Conservation (phyloP, 2,797 vertebrate genomes). For the Xyrichtys novacula region DNA sequence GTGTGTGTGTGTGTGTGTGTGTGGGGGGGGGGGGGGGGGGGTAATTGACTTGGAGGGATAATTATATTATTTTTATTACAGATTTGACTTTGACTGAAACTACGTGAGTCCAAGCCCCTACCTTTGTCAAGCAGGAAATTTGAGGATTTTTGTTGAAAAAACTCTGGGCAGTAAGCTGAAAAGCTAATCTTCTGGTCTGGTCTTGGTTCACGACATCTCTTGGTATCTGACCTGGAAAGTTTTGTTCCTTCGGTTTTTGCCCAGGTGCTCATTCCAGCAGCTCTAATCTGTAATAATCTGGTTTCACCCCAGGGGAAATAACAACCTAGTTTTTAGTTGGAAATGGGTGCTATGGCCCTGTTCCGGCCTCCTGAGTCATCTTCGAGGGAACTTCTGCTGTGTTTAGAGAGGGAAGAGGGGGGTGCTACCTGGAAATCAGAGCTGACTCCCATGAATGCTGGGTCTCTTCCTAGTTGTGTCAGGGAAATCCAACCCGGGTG, state of each 20-base stretch:
- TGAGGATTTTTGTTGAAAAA: too few relatives aligned
- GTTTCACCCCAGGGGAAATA: neutral
- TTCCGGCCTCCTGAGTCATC: slow-evolving; percentile 5
- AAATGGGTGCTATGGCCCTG: neutral
- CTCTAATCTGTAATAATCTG: neutral
- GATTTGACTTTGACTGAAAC: neutral
- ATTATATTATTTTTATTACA: too few relatives aligned
- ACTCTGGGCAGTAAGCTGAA: neutral
- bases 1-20: too few relatives aligned
- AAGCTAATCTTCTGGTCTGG: neutral
- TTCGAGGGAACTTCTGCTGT: neutral
- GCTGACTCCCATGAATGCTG: slow-evolving; percentile 27
- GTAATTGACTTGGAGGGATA: neutral
- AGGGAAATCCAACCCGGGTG: slow-evolving; percentile 61
- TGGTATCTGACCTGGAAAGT: neutral
- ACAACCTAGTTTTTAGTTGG: neutral
- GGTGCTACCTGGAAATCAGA: slow-evolving; percentile 54
- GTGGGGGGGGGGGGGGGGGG: neutral
- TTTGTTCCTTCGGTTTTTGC: neutral
- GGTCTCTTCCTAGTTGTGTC: slow-evolving; percentile 47
- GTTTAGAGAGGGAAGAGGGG: neutral
- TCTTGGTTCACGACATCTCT: neutral
- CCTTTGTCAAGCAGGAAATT: neutral
- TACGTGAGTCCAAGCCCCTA: neutral
- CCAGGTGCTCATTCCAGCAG: neutral